Conservation (phyloP, 2,113 vertebrate species). For the human (Homo sapiens) region DNA sequence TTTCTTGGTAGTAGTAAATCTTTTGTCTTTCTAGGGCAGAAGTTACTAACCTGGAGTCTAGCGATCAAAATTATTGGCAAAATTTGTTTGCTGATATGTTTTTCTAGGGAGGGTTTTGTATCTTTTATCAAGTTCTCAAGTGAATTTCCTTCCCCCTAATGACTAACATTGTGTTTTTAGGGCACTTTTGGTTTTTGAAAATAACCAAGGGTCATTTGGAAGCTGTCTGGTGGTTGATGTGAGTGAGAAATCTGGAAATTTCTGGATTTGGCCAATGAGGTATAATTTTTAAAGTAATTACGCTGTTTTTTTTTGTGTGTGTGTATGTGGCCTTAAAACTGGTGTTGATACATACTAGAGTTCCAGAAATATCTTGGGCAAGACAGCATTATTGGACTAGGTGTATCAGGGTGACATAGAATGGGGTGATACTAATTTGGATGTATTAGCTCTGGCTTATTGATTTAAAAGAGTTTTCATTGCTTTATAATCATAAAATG, state of each 20-base stretch:
- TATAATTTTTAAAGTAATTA: constrained; percentile 29
- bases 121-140: constrained; percentile 30
- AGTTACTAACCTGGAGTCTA: not conserved
- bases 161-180: not conserved
- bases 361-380: not conserved
- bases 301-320: not conserved
- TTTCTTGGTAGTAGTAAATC: not conserved
- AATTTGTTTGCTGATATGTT: constrained; percentile 11
- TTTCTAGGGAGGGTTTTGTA: not conserved
- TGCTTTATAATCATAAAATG: not conserved
- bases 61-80: not conserved
- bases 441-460: constrained; percentile 13
- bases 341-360: not conserved
- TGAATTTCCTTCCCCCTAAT: not conserved
- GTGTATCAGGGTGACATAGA: not conserved
- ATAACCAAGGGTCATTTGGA: constrained; percentile 7
- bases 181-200: constrained; percentile 20
- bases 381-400: not conserved
- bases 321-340: not conserved
- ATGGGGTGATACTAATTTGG: not conserved
- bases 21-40: not conserved
- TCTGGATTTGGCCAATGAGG: not conserved
- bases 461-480: not conserved
- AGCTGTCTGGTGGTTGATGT: not conserved
- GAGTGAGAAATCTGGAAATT: constrained; percentile 4